Evolutionary conservation across 1,140 invertebrate species (phyloP).

Genomic region (Drosophila willistoni): DNA sequence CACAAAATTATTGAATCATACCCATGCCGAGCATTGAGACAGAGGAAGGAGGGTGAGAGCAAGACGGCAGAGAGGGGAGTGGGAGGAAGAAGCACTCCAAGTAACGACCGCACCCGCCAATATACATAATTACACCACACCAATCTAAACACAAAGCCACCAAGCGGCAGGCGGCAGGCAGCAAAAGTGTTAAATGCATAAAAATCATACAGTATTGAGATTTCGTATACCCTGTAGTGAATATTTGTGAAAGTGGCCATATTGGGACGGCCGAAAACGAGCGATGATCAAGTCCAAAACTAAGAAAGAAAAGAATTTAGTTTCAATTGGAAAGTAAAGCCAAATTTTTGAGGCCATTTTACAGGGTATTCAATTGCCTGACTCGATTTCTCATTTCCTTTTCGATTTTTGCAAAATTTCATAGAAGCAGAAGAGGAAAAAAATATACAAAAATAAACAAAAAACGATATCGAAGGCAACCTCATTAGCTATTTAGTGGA

Average conservation of each 20-base stretch:
- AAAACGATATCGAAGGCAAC: slow-evolving; percentile 34
- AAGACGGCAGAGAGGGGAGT: neutral
- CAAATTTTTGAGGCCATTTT: too few species aligned
- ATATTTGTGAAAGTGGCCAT: neutral
- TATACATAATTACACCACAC: slow-evolving; percentile 21
- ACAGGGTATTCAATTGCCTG: neutral
- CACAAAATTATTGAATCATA: slow-evolving; percentile 63
- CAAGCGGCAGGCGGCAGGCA: slow-evolving; percentile 2
- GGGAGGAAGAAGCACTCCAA: slow-evolving; percentile 17
- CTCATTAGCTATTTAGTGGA: slow-evolving; percentile 55
- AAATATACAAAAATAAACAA: slow-evolving; percentile 70
- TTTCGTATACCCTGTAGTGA: neutral
- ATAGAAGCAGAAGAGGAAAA: slow-evolving; percentile 32
- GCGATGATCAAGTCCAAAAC: neutral
- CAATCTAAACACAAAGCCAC: slow-evolving; percentile 19
- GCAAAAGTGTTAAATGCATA: slow-evolving; percentile 40
- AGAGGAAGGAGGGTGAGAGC: neutral
- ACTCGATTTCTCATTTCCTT: neutral
- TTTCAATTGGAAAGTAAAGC: too few species aligned
- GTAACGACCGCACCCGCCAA: slow-evolving; percentile 47
- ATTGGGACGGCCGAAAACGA: neutral
- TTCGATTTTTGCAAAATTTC: slow-evolving; percentile 18
- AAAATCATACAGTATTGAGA: slow-evolving; percentile 9
- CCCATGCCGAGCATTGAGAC: slow-evolving; percentile 39
- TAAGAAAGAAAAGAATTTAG: too few species aligned